A percentile compares a stretch with the other conserved stretches of the same genome.
These are phyloP conservation scores for Rousettus leschenaultii DNA, from an alignment of 2,113 vertebrate species.

Conservation along the genomic window DNA sequence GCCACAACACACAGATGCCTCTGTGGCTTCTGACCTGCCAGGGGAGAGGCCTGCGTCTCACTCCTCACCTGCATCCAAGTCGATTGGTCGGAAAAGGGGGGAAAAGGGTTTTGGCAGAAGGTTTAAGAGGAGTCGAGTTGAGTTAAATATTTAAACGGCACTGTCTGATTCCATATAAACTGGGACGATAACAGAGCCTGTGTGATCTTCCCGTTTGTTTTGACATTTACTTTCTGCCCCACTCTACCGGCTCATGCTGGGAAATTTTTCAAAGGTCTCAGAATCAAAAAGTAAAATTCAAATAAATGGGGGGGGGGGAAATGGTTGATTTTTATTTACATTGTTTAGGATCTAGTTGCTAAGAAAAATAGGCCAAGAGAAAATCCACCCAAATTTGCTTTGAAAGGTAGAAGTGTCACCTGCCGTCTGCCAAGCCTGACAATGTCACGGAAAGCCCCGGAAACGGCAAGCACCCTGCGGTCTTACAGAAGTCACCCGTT, in stretches of 20 bases:
- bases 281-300: neutral
- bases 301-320: no score
- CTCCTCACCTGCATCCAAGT: neutral
- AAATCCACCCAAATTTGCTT: neutral
- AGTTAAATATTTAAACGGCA: neutral
- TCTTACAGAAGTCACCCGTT: accelerated
- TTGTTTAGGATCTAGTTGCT: neutral
- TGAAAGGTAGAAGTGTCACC: neutral
- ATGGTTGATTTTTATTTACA: neutral
- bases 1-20: neutral
- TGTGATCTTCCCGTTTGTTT: neutral
- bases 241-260: neutral
- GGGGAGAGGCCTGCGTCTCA: neutral
- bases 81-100: neutral
- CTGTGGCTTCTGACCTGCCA: neutral
- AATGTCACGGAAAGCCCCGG: no score
- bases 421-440: accelerated
- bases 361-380: neutral
- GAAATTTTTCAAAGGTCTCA: neutral
- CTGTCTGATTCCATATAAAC: accelerated
- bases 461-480: accelerated
- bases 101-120: neutral
- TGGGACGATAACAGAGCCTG: neutral
- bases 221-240: neutral
- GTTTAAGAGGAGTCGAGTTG: neutral